Evolutionary conservation across 1,140 invertebrate species (phyloP).

Genomic region (Drosophila ananassae): DNA sequence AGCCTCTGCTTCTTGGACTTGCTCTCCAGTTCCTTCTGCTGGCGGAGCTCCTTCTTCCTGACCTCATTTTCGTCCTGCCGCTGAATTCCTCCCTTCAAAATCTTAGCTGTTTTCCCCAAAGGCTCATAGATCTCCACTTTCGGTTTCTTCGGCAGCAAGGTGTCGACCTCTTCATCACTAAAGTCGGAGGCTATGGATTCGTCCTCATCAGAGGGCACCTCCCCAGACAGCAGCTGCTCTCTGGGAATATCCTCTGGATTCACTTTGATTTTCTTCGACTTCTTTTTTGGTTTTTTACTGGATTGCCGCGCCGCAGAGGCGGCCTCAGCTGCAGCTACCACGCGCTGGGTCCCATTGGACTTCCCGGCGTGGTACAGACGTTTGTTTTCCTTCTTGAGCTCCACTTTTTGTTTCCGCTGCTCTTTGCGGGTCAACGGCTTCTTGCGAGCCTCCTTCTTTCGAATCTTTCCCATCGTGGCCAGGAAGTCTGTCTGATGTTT

Average conservation of each 20-base stretch:
- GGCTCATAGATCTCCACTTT: conserved; percentile 44
- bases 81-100: conserved; percentile 45
- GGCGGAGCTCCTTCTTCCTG: conserved; percentile 83
- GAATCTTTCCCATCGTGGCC: conserved; percentile 62
- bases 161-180: conserved; percentile 74
- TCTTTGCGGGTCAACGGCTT: conserved; percentile 85
- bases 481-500: background rate
- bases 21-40: conserved; percentile 85
- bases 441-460: conserved; percentile 37
- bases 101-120: conserved; percentile 33
- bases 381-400: conserved; percentile 85
- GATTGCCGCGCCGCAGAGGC: conserved; percentile 23
- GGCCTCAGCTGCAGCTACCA: conserved; percentile 56
- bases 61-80: conserved; percentile 66
- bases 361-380: conserved; percentile 71
- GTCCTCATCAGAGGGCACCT: conserved; percentile 66
- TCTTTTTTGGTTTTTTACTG: conserved; percentile 36
- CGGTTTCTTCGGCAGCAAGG: conserved; percentile 30
- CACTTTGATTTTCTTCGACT: conserved; percentile 37
- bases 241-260: conserved; percentile 60
- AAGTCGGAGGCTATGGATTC: conserved; percentile 82
- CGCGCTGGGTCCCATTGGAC: conserved; percentile 65
- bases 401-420: conserved; percentile 86
- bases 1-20: conserved; percentile 86
- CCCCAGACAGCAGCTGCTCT: conserved; percentile 58